Evolutionary conservation across 1,140 invertebrate species (phyloP).

Genomic region (Galleria mellonella): DNA sequence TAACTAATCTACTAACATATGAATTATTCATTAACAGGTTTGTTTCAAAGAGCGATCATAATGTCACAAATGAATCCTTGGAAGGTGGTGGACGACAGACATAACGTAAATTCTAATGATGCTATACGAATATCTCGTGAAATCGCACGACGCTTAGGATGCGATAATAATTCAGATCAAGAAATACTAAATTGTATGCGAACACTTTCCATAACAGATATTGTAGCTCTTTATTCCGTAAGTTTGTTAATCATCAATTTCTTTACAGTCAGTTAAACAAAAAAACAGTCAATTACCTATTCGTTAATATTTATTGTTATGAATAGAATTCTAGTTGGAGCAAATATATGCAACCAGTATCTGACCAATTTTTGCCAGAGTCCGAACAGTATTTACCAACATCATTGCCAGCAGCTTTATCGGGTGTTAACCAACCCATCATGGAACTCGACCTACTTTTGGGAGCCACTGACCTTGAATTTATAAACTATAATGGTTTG

Average conservation of each 20-base stretch:
- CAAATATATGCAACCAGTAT: slow-evolving; percentile 73
- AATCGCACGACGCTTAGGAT: slow-evolving; percentile 33
- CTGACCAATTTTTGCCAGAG: slow-evolving; percentile 75
- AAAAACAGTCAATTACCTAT: too few species aligned
- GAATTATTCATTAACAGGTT: slow-evolving; percentile 23
- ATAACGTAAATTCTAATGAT: slow-evolving; percentile 15
- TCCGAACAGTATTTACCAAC: slow-evolving; percentile 74
- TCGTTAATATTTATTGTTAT: not conserved
- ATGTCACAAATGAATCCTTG: slow-evolving; percentile 58
- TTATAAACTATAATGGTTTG: slow-evolving; percentile 70
- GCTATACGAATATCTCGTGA: slow-evolving; percentile 31
- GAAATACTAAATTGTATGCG: slow-evolving; percentile 78
- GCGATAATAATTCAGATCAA: slow-evolving; percentile 28
- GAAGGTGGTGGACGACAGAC: slow-evolving; percentile 37
- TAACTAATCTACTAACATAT: too few species aligned
- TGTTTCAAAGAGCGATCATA: slow-evolving; percentile 56
- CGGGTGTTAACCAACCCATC: slow-evolving; percentile 58
- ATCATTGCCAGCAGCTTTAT: slow-evolving; percentile 61
- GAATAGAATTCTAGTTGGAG: slow-evolving; percentile 74
- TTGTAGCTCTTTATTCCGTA: slow-evolving; percentile 76
- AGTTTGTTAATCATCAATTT: slow-evolving; percentile 4
- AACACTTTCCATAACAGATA: slow-evolving; percentile 75
- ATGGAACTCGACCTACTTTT: slow-evolving; percentile 74
- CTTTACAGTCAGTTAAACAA: too few species aligned
- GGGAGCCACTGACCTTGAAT: slow-evolving; percentile 77